phyloP scores from a whole-genome alignment of 2,888 invertebrate species.

The Sympetrum striolatum region DNA sequence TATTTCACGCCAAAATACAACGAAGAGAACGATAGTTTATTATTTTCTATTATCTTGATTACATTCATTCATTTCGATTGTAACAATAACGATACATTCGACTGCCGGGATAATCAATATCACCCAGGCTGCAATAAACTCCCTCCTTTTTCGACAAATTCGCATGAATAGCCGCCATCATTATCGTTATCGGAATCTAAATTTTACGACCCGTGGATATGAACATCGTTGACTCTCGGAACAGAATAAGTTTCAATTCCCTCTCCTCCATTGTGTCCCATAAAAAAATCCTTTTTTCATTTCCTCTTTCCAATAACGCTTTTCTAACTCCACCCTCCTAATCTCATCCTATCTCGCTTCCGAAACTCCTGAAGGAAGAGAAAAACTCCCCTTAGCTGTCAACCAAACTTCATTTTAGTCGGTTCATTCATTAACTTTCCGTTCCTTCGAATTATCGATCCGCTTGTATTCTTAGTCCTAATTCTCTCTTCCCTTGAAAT shows the following conservation, averaged over 20 bases:
- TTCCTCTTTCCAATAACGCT: not conserved
- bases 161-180: not conserved
- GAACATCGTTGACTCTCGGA: not conserved
- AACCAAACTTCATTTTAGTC: too few species aligned
- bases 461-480: too few species aligned
- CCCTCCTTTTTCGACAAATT: not conserved
- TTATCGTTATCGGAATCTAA: not conserved
- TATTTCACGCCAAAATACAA: too few species aligned
- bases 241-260: not conserved
- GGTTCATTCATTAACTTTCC: too few species aligned
- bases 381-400: not conserved
- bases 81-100: too few species aligned
- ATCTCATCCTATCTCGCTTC: not conserved
- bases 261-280: not conserved
- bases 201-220: not conserved
- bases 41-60: too few species aligned
- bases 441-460: too few species aligned
- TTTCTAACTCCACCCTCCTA: not conserved
- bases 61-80: too few species aligned
- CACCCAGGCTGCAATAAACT: too few species aligned
- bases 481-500: too few species aligned
- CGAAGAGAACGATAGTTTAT: too few species aligned
- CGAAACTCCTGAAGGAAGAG: not conserved
- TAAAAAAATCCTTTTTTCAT: not conserved
- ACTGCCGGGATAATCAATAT: too few species aligned